Evolutionary conservation across 2,113 vertebrate genomes (phyloP).

Genomic region (Dipodomys merriami): DNA sequence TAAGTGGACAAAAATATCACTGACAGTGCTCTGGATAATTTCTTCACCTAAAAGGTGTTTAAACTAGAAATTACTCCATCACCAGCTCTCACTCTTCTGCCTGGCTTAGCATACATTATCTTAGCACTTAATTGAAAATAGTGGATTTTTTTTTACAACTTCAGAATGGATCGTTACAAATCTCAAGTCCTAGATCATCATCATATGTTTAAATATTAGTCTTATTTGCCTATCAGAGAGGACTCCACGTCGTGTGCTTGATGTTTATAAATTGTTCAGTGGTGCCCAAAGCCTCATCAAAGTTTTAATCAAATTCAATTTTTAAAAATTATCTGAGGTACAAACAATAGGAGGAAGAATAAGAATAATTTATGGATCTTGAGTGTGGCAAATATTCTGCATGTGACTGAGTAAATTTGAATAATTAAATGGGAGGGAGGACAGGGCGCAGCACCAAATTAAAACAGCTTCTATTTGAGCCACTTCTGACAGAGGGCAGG

Average conservation of each 20-base stretch:
- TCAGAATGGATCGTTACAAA: slow-evolving; percentile 8
- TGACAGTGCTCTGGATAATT: not conserved
- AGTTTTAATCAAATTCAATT: slow-evolving; percentile 54
- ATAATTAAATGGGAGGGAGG: not conserved
- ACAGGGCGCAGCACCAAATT: not conserved
- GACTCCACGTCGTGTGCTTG: slow-evolving; percentile 7
- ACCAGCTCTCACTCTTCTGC: not conserved
- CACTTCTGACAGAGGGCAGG: slow-evolving; percentile 22
- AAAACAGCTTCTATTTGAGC: not conserved
- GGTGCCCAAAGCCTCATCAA: slow-evolving; percentile 11
- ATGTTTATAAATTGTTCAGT: slow-evolving; percentile 40
- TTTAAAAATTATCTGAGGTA: slow-evolving; percentile 54
- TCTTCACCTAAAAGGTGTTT: slow-evolving; percentile 1
- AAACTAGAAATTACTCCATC: slow-evolving; percentile 21
- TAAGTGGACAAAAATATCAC: not conserved
- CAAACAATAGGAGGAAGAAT: slow-evolving; percentile 54
- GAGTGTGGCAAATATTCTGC: slow-evolving; percentile 41
- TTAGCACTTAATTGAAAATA: slow-evolving; percentile 40
- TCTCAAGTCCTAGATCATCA: slow-evolving; percentile 2
- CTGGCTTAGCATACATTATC: not conserved
- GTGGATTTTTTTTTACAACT: slow-evolving; percentile 50
- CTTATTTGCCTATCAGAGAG: not conserved
- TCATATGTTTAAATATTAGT: slow-evolving; percentile 47
- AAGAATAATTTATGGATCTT: not conserved
- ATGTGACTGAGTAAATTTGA: slow-evolving; percentile 65